Percentiles rank a stretch among this genome's conserved stretches.
Evolutionary conservation across 30 jellyfish, hydroid and myxozoan species (phyloP).

Genomic region (Turritopsis rubra): DNA sequence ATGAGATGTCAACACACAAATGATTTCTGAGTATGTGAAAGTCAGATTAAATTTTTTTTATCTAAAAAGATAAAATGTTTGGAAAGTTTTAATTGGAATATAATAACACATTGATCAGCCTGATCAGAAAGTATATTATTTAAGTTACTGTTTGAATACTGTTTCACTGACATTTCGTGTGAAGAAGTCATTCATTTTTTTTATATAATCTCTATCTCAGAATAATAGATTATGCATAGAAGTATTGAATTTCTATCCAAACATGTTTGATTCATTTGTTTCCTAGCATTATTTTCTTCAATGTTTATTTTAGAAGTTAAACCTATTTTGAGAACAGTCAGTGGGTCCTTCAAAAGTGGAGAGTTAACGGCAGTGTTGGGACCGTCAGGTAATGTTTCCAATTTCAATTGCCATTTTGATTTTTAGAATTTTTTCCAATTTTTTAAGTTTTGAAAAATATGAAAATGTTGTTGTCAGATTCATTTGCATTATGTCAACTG

Average conservation of each 20-base stretch:
- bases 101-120: too few species aligned
- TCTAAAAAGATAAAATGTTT: too few species aligned
- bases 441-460: too few species aligned
- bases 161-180: too few species aligned
- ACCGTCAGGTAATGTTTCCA: constrained; percentile 99
- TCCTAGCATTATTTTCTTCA: background rate
- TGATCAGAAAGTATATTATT: too few species aligned
- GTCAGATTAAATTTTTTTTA: too few species aligned
- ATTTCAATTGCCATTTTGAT: too few species aligned
- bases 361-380: constrained; percentile 93
- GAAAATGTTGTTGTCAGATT: background rate
- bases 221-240: background rate
- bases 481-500: background rate
- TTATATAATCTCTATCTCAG: background rate
- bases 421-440: background rate
- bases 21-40: too few species aligned
- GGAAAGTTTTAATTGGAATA: too few species aligned
- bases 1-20: too few species aligned
- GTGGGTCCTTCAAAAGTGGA: constrained; percentile 82
- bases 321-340: constrained; percentile 61
- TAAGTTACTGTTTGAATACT: too few species aligned
- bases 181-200: background rate
- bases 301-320: constrained; percentile 41
- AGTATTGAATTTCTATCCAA: background rate
- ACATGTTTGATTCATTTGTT: background rate